Conservation (phyloP, 64 coral and sea anemone species). For the Porites australiensis region DNA sequence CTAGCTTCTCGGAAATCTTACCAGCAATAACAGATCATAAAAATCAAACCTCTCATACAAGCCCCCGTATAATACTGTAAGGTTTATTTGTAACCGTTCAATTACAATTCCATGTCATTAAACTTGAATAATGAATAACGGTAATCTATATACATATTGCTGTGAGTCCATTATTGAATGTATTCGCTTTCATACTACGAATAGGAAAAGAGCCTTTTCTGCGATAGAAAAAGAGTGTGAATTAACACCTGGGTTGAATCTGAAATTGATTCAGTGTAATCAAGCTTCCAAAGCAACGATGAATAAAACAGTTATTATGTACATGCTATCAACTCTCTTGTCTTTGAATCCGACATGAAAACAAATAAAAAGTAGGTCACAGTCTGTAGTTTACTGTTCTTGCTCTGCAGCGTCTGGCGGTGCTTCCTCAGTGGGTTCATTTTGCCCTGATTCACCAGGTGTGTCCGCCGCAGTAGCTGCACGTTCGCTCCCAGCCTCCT, state of each 20-base stretch:
- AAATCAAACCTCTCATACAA: no score
- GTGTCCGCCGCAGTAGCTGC: neutral
- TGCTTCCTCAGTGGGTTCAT: conserved; percentile 26
- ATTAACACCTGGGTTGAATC: neutral
- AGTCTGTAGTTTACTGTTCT: neutral
- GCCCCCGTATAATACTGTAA: neutral
- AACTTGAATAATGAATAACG: neutral
- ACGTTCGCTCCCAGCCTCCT: conserved; percentile 6
- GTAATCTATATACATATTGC: conserved; percentile 15
- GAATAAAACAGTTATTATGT: conserved; percentile 10
- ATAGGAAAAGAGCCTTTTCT: neutral
- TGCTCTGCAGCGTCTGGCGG: neutral
- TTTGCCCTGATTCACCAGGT: conserved; percentile 43
- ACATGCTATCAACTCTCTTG: neutral
- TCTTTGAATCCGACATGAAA: neutral
- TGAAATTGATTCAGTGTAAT: neutral
- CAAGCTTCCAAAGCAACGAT: neutral
- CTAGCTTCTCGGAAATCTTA: no score
- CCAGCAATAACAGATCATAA: no score
- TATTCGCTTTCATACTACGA: neutral
- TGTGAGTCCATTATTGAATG: neutral
- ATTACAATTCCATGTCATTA: conserved; percentile 21
- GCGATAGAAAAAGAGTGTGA: neutral
- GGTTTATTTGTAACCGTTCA: neutral
- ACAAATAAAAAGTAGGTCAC: neutral